Evolutionary conservation across 2,797 vertebrate species (phyloP), one percentile per base, ranked within the genome.

Genomic region (Anisognathus igniventris): DNA sequence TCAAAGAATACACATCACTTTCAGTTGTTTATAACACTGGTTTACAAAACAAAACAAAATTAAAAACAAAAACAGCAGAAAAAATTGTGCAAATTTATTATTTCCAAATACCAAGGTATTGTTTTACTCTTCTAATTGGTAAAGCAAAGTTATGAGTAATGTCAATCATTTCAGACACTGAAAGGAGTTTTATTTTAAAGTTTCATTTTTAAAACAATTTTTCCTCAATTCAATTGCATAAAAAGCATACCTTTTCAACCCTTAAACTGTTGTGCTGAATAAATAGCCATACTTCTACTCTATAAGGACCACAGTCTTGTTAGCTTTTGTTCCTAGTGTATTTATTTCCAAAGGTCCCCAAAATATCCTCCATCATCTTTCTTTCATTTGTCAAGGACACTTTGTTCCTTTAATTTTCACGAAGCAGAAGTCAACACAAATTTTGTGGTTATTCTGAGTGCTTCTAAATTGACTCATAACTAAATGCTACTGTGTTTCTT

Each of bases 211-310:
- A 60, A 88, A 85, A 73, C 12, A 11, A n/a, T 51, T 85, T 75
- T 87, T 60, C 37, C 77, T 90, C 18, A 91, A 75, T 65, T 88
- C 30, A 83, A 6, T 48, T 77, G 65, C 68, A 83, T 70, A 72
- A 89, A 90, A 93, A 78, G 17, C 39, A 51, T 75, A 86, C 8
- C 44, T 96, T 92, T 82, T 83, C 77, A 97, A 92, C 50, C 54
- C 70, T 96, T 88, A 81, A 88, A 93, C 73, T 95, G 90, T 93
- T 97, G 96, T 93, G 93, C 91, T 95, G 91, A 96, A 76, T 90
- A 87, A 96, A 94, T 47, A 84, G 92, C 53, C 61, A 35, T 53
- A 88, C 74, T 90, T 94, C 93, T 95, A 42, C 66, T 93, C 73
- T 86, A 27, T 39, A 61, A 95, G 53, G 67, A 94, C 57, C 64